Evolutionary conservation across 2,888 invertebrate genomes (phyloP).

Genomic region (Epistrophella euchroma): DNA sequence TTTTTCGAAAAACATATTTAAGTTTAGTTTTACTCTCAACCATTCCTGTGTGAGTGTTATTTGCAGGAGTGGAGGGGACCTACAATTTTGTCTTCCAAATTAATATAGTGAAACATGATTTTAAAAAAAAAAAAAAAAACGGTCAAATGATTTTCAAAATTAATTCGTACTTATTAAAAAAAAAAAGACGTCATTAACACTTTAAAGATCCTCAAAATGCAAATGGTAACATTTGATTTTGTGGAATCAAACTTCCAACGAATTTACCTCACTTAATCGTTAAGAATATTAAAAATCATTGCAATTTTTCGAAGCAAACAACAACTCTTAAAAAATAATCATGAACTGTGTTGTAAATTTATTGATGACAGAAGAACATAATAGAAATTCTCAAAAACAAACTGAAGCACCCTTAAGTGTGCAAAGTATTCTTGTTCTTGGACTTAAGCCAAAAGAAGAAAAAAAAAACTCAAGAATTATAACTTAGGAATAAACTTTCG

Average conservation of each 20-base stretch:
- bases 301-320: not conserved
- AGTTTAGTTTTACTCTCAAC: too few species aligned
- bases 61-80: too few species aligned
- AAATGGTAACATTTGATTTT: not conserved
- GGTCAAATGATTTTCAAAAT: too few species aligned
- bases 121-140: too few species aligned
- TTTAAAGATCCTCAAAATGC: too few species aligned
- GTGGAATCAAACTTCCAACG: too few species aligned
- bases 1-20: too few species aligned
- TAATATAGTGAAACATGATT: too few species aligned
- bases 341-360: constrained; percentile 59
- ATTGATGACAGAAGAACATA: constrained; percentile 59
- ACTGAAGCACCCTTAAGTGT: constrained; percentile 73
- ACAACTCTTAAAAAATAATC: constrained; percentile 30
- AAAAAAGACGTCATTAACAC: too few species aligned
- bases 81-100: too few species aligned
- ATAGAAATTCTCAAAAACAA: constrained; percentile 65
- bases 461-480: constrained; percentile 31
- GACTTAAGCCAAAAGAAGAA: not conserved
- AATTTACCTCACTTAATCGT: not conserved
- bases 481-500: constrained; percentile 71
- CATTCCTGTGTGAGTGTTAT: too few species aligned
- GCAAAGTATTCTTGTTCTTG: not conserved
- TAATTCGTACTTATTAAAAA: too few species aligned
- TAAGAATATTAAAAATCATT: not conserved